Percentiles rank a stretch among this genome's conserved stretches.
These are phyloP conservation scores for Recurvirostra avosetta DNA, from an alignment of 2,113 vertebrate genomes.

Conservation along the genomic window DNA sequence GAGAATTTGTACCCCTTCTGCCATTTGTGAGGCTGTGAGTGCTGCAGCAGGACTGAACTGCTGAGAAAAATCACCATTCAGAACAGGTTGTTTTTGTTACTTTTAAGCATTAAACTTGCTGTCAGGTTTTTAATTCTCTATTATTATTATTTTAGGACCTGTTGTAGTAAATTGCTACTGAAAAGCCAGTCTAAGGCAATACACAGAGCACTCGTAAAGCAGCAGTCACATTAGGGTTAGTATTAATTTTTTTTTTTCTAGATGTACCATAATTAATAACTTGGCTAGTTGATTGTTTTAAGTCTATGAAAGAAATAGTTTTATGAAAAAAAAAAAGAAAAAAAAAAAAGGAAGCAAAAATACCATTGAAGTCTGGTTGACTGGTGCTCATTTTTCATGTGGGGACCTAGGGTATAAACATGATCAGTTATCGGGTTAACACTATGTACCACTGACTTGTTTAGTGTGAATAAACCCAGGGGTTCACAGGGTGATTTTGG, in stretches of 20 bases:
- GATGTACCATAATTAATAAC: slow-evolving; percentile 79
- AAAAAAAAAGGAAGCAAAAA: slow-evolving; percentile 33
- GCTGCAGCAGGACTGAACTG: slow-evolving; percentile 60
- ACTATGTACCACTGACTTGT: slow-evolving; percentile 57
- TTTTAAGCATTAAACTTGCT: slow-evolving; percentile 72
- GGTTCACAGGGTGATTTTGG: slow-evolving; percentile 68
- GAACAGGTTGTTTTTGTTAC: slow-evolving; percentile 64
- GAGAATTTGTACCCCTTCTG: slow-evolving; percentile 54
- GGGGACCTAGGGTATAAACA: slow-evolving; percentile 47
- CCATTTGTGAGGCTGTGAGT: slow-evolving; percentile 40
- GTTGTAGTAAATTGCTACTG: slow-evolving; percentile 83
- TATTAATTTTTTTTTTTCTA: slow-evolving; percentile 75
- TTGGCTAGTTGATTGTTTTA: slow-evolving; percentile 79
- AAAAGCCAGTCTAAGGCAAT: slow-evolving; percentile 74
- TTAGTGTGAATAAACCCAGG: slow-evolving; percentile 66
- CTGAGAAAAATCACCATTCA: slow-evolving; percentile 51
- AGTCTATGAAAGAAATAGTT: slow-evolving; percentile 81
- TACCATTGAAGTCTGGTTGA: slow-evolving; percentile 69
- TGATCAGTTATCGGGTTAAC: slow-evolving; percentile 16
- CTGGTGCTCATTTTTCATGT: slow-evolving; percentile 43
- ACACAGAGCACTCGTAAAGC: slow-evolving; percentile 79
- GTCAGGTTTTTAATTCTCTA: slow-evolving; percentile 75
- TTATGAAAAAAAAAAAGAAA: slow-evolving; percentile 64
- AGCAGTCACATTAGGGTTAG: slow-evolving; percentile 83
- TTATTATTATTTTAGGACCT: slow-evolving; percentile 81